These are phyloP conservation scores for Yoshiicerus persimilis DNA, from an alignment of 1,140 invertebrate species.

Conservation along the genomic window DNA sequence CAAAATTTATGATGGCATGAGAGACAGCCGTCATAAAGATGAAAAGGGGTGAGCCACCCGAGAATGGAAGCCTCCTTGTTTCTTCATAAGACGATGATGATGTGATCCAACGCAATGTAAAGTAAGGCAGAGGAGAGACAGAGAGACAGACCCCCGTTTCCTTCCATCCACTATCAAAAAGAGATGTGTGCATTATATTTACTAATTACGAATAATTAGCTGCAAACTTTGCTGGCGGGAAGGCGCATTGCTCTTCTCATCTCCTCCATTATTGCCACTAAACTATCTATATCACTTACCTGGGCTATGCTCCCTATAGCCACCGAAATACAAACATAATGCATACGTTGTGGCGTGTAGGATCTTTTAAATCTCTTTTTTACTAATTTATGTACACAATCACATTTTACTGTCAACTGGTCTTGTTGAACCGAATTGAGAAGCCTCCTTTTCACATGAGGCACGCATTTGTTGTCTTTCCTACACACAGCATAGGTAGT, in stretches of 20 bases:
- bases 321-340: neutral
- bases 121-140: conserved; percentile 10
- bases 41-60: conserved; percentile 45
- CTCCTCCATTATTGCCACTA: neutral
- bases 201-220: conserved; percentile 20
- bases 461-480: neutral
- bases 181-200: conserved; percentile 22
- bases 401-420: neutral
- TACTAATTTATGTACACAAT: neutral
- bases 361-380: neutral
- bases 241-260: neutral
- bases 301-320: neutral
- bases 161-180: neutral
- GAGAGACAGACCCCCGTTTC: neutral
- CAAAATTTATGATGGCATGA: conserved; percentile 47
- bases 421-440: neutral
- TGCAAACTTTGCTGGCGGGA: conserved; percentile 18
- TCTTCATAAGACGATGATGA: conserved; percentile 13
- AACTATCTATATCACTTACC: neutral
- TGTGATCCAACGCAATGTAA: neutral
- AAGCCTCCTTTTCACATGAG: neutral
- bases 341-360: neutral
- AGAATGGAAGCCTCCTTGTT: conserved; percentile 8
- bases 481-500: neutral
- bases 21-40: conserved; percentile 49